phyloP scores from a whole-genome alignment of 1,140 invertebrate genomes.

The Atta colombica region DNA sequence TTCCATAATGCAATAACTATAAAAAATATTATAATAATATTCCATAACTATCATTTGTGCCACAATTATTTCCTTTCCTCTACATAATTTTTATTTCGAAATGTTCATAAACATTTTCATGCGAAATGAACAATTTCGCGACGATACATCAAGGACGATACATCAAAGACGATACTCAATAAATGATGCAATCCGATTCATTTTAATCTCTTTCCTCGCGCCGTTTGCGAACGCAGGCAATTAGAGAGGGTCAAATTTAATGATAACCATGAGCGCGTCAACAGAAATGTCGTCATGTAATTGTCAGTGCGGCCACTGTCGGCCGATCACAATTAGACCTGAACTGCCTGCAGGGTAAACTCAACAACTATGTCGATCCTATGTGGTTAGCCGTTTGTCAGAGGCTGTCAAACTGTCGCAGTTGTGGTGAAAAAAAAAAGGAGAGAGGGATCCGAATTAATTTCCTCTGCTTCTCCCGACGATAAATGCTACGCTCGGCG shows the following conservation, averaged over 20 bases:
- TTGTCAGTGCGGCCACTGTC: conserved; percentile 49
- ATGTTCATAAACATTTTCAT: not conserved
- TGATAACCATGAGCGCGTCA: conserved; percentile 51
- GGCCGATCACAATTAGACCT: conserved; percentile 54
- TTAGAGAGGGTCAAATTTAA: conserved; percentile 53
- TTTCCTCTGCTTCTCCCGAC: conserved; percentile 4
- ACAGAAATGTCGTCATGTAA: conserved; percentile 56
- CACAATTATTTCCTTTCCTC: no score
- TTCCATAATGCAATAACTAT: no score
- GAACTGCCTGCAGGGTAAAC: conserved; percentile 39
- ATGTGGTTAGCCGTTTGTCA: conserved; percentile 58
- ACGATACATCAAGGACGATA: not conserved
- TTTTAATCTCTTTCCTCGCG: conserved; percentile 21
- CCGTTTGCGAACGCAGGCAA: conserved; percentile 36
- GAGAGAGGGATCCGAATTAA: conserved; percentile 27
- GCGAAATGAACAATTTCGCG: not conserved
- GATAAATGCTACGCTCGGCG: not conserved
- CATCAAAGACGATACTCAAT: not conserved
- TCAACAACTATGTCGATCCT: conserved; percentile 19
- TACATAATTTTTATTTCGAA: no score
- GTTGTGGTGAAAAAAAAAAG: not conserved
- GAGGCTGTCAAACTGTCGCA: conserved; percentile 28
- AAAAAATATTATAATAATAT: no score
- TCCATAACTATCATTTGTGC: no score
- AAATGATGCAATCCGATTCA: conserved; percentile 2